Evolutionary conservation across 2,113 vertebrate species (phyloP), one percentile per base, ranked within the genome.

Genomic region (Sebastes schlegelii): DNA sequence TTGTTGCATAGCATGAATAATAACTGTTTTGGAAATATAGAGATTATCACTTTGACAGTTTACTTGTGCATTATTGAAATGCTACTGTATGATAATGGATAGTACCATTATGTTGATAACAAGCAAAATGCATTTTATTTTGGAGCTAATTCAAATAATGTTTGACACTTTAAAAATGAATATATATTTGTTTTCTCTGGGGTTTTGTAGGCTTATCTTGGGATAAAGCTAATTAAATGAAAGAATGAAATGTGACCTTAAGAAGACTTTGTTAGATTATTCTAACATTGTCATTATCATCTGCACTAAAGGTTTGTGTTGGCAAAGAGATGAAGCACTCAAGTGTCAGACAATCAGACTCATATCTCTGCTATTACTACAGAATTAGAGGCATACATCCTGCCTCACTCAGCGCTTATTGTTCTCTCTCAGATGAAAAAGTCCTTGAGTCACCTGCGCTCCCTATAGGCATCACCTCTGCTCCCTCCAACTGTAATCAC

Each of bases 391-490:
- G 40, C 23, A 45, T 23, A 58, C 48, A 70, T 85, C 82, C 65
- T 52, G 55, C 55, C 43, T 64, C 68, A 62, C 23, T 77, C 66
- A 42, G 34, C 63, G 26, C 67, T 85, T 23, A 52, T 67, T 83
- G 45, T 86, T 80, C 64, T 67, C 42, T 87, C 81, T 55, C 1
- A 1, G 55, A 79, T 86, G 12, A 71, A 79, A 82, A 82, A 76
- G 86, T 90, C 88, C 73, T 88, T 79, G 81, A 84, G 75, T 91
- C 84, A 92, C 89, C 88, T 91, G 87, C 4, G 7, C 65, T 89
- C 83, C 83, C 89, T 17, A 2, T 54, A 74, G 85, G 86, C 67
- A 40, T 82, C 88, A 78, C 80, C 83, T 80, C 63, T 69, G 55
- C 81, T 87, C 67, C 74, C 54, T 86, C 71, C 51, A 67, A 62